Evolutionary conservation across 2,888 invertebrate species (phyloP).

Genomic region (Apotomis betuletana): DNA sequence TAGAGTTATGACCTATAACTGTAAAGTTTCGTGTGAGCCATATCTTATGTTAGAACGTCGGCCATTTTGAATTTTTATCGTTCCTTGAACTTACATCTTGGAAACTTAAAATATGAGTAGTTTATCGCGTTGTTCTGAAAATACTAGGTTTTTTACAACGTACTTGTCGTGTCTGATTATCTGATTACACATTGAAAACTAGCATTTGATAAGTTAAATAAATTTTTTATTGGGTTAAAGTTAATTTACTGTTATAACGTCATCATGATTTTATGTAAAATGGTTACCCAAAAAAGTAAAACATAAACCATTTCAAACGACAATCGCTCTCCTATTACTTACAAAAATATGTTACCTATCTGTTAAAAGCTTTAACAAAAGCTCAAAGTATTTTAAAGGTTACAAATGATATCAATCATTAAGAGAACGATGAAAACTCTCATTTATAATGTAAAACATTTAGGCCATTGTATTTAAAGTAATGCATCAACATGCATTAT

Average conservation of each 20-base stretch:
- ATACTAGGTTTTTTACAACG: too few species aligned
- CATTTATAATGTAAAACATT: constrained; percentile 15
- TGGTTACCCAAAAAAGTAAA: too few species aligned
- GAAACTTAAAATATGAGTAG: neutral
- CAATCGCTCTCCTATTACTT: too few species aligned
- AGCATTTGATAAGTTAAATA: too few species aligned
- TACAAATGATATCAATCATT: neutral
- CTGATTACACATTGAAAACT: too few species aligned
- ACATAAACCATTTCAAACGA: too few species aligned
- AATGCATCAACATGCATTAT: constrained; percentile 25
- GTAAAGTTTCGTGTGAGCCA: neutral
- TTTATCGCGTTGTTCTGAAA: neutral
- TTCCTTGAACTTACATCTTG: neutral
- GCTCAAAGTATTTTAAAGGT: neutral
- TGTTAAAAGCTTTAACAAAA: too few species aligned
- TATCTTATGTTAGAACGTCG: neutral
- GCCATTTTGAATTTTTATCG: neutral
- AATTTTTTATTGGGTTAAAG: too few species aligned
- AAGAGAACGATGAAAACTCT: constrained; percentile 1
- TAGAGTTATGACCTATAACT: constrained; percentile 10
- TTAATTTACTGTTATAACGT: too few species aligned
- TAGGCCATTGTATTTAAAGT: constrained; percentile 21
- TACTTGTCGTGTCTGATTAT: too few species aligned
- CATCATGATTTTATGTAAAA: too few species aligned
- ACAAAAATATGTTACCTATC: too few species aligned